Percentiles rank a stretch among this genome's conserved stretches.
phyloP scores from a whole-genome alignment of 2,888 invertebrate genomes.

The Neoaliturus tenellus region DNA sequence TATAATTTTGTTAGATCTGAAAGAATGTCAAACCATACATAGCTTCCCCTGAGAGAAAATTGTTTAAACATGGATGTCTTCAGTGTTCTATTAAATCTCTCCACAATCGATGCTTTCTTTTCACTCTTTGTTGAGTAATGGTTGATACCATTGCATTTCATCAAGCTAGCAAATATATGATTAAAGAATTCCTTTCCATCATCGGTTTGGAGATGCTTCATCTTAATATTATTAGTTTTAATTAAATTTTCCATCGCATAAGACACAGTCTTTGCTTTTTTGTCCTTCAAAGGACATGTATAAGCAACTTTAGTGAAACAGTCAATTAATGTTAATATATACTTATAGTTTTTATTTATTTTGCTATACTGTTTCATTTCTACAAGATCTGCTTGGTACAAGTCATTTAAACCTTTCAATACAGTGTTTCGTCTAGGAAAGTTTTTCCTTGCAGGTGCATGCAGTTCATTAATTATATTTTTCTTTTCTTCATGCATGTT shows the following conservation, averaged over 20 bases:
- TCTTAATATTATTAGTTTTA: not conserved
- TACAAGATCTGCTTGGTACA: slow-evolving; percentile 56
- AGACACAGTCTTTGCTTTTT: not conserved
- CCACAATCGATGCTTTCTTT: slow-evolving; percentile 38
- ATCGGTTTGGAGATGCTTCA: slow-evolving; percentile 47
- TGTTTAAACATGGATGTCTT: slow-evolving; percentile 27
- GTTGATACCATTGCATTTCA: slow-evolving; percentile 42
- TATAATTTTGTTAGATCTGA: slow-evolving; percentile 17
- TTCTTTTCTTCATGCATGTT: no score
- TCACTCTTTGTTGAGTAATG: slow-evolving; percentile 46
- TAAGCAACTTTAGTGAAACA: slow-evolving; percentile 55
- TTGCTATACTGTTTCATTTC: slow-evolving; percentile 52
- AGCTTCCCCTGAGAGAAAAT: slow-evolving; percentile 30
- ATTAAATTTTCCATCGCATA: slow-evolving; percentile 20
- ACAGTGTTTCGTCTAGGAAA: slow-evolving; percentile 55
- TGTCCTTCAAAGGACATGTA: slow-evolving; percentile 52
- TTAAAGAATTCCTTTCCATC: slow-evolving; percentile 47
- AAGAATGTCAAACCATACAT: slow-evolving; percentile 34
- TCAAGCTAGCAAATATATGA: not conserved
- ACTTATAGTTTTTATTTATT: slow-evolving; percentile 57
- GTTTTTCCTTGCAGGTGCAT: slow-evolving; percentile 50
- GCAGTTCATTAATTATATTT: slow-evolving; percentile 28
- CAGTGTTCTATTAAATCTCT: slow-evolving; percentile 54
- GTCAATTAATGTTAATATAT: slow-evolving; percentile 46
- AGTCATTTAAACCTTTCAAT: slow-evolving; percentile 51